phyloP scores from a whole-genome alignment of 2,797 vertebrate species.

The Muscicapa comitata region DNA sequence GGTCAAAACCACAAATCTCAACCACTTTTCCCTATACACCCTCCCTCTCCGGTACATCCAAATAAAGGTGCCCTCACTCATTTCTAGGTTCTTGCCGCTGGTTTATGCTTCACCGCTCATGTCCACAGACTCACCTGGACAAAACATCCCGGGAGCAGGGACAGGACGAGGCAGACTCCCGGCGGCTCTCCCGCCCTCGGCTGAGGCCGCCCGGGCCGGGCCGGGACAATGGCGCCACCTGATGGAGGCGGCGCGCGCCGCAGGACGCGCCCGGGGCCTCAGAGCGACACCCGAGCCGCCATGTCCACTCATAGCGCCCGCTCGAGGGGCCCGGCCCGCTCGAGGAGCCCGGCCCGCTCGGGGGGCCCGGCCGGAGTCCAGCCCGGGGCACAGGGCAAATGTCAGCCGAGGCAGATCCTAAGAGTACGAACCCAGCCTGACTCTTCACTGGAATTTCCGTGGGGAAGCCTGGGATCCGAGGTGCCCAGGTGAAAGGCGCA shows the following conservation, averaged over 20 bases:
- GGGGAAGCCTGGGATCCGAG: neutral
- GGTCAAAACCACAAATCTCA: neutral
- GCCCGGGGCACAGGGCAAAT: accelerated
- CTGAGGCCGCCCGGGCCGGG: neutral
- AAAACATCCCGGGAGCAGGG: accelerated
- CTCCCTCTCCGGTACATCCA: neutral
- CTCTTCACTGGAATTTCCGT: accelerated
- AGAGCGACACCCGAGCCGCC: neutral
- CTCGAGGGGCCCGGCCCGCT: too few relatives aligned
- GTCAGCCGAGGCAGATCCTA: neutral
- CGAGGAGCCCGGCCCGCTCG: too few relatives aligned
- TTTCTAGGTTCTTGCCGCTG: neutral
- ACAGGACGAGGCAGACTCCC: accelerated
- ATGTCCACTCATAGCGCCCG: neutral
- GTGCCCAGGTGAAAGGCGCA: accelerated
- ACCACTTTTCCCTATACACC: neutral
- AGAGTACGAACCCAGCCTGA: neutral
- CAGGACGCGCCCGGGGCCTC: neutral
- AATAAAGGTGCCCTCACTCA: neutral
- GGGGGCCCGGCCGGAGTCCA: too few relatives aligned
- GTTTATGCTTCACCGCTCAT: neutral
- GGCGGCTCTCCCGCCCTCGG: accelerated
- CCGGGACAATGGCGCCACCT: slow-evolving; percentile 72
- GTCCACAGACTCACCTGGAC: neutral
- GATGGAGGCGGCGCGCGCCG: neutral